A percentile compares a stretch with the other conserved stretches of the same genome.
phyloP scores from a whole-genome alignment of 1,140 invertebrate genomes.

The Metaphire vulgaris region DNA sequence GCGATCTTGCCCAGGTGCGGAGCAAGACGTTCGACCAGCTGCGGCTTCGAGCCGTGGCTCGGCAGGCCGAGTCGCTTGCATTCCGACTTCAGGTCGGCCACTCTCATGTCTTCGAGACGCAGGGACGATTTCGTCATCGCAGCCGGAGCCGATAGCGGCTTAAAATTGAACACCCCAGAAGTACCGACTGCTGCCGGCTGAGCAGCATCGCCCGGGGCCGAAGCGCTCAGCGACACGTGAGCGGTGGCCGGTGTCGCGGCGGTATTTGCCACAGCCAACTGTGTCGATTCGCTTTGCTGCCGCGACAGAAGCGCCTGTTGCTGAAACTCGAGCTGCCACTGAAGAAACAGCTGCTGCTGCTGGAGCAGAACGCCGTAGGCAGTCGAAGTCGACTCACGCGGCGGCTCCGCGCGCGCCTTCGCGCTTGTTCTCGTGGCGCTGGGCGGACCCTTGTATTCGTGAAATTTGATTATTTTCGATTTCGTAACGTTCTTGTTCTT shows the following conservation, averaged over 20 bases:
- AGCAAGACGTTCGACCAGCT: conserved; percentile 11
- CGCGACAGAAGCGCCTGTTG: conserved; percentile 55
- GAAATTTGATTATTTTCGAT: conserved; percentile 20
- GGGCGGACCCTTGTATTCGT: conserved; percentile 19
- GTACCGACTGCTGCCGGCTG: not conserved
- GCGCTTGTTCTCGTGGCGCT: not conserved
- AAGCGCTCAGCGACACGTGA: not conserved
- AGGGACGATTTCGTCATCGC: not conserved
- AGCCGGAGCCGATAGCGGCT: not conserved
- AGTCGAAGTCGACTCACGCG: not conserved
- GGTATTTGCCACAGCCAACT: not conserved
- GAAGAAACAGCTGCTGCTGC: conserved; percentile 84
- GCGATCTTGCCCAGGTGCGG: not conserved
- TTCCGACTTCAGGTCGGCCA: conserved; percentile 3
- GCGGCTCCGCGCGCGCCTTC: conserved; percentile 8
- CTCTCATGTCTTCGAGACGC: conserved; percentile 4
- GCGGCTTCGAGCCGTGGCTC: conserved; percentile 5
- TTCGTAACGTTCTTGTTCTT: conserved; percentile 28
- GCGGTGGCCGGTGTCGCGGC: not conserved
- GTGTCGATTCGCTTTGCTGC: not conserved
- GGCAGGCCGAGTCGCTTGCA: conserved; percentile 6
- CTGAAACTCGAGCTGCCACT: conserved; percentile 75
- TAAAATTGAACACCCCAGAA: not conserved
- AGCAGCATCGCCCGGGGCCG: not conserved
- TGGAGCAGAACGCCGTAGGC: conserved; percentile 82